Evolutionary conservation across 1,140 invertebrate genomes (phyloP), one percentile per base, ranked within the genome.

Genomic region (Oedothorax gibbosus): DNA sequence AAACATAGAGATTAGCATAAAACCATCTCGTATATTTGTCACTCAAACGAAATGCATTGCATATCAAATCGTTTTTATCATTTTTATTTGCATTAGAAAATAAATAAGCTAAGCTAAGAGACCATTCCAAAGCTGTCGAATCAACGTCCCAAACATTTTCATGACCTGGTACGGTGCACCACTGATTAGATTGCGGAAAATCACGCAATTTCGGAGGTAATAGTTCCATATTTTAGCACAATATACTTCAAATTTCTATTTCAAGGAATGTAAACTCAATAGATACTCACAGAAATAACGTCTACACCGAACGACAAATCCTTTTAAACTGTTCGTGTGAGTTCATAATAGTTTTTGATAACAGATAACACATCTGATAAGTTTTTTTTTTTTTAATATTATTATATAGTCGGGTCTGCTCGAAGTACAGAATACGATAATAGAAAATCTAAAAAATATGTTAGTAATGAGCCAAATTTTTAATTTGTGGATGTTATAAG

Each of bases 141-240:
- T 51, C 60, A 9, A 77, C 65, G n/a, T 77, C 49, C 56, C 56
- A 77, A n/a, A 77, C 75, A n/a, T 21, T 60, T 50, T 77, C 6
- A 15, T 35, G 57, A 14, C 18, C 49, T 54, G 15, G 11, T 64
- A 49, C 14, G 7, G 9, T 64, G 4, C n/a, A 9, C n/a, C 64
- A 21, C 0, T 53, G 50, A 49, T 53, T n/a, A 49, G 14, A 64
- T n/a, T 49, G 15, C 20, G 60, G 8, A 7, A 77, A 64, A 51
- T 51, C 49, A 51, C 56, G 53, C 18, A 21, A 9, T 21, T 56
- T 75, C 49, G 72, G 72, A 2, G 72, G 54, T 51, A 21, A 15
- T 15, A 75, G 51, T 35, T 18, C 14, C 72, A 75, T 75, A 8
- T 11, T 14, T 9, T 6, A 53, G 49, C 12, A 6, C 60, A 35